phyloP scores from a whole-genome alignment of 2,113 vertebrate species.

The Clarias macrocephalus region DNA sequence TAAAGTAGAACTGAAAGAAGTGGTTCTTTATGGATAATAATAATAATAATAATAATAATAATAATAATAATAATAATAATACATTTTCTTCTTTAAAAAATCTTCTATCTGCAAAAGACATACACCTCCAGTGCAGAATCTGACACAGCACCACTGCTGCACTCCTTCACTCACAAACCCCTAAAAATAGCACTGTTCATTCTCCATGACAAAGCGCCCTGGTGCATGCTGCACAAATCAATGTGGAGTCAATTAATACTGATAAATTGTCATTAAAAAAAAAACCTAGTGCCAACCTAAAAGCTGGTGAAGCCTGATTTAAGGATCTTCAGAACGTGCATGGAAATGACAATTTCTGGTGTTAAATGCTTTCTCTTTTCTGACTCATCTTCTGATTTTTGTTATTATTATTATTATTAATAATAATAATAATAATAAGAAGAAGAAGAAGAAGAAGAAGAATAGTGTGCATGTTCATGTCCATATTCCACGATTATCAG shows the following conservation, averaged over 20 bases:
- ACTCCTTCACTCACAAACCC: slow-evolving; percentile 53
- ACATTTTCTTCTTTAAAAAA: not conserved
- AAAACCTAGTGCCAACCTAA: not conserved
- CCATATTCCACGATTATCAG: not conserved
- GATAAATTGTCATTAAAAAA: not conserved
- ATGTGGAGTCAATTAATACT: not conserved
- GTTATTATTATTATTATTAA: too few relatives aligned
- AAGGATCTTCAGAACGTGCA: not conserved
- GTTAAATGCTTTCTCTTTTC: slow-evolving; percentile 3
- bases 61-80: not conserved
- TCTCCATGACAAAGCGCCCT: slow-evolving; percentile 45
- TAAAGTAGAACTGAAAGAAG: not conserved
- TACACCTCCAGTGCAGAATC: slow-evolving; percentile 44
- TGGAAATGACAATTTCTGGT: not conserved
- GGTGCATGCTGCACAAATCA: slow-evolving; percentile 6
- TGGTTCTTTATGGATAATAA: not conserved
- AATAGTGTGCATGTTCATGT: not conserved
- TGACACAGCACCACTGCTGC: slow-evolving; percentile 69
- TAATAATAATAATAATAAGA: too few relatives aligned
- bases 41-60: not conserved
- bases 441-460: too few relatives aligned
- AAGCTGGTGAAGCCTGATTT: not conserved
- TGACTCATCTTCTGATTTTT: not conserved
- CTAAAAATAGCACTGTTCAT: slow-evolving; percentile 70
- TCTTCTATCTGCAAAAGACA: slow-evolving; percentile 30